phyloP scores from a whole-genome alignment of 2,113 vertebrate species.

The Epinephelus moara region DNA sequence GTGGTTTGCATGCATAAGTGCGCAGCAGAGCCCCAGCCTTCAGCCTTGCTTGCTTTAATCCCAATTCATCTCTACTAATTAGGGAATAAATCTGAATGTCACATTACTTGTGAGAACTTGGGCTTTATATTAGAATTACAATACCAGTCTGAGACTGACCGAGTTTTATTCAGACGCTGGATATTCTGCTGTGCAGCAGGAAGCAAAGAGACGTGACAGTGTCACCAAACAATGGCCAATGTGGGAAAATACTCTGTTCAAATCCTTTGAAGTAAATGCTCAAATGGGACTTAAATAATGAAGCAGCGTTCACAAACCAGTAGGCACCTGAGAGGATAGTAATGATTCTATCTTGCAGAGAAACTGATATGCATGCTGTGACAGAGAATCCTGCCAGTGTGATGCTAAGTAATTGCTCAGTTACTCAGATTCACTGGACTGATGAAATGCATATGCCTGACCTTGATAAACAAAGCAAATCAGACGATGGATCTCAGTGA shows the following conservation, averaged over 20 bases:
- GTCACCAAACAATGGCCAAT: background rate
- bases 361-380: conserved; percentile 45
- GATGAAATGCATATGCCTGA: conserved; percentile 39
- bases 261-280: background rate
- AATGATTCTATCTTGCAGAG: conserved; percentile 48
- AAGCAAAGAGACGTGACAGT: background rate
- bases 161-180: background rate
- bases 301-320: conserved; percentile 22
- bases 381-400: conserved; percentile 31
- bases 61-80: conserved; percentile 58
- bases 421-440: conserved; percentile 30
- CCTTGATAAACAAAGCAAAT: conserved; percentile 43
- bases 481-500: background rate
- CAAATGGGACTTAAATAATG: conserved; percentile 24
- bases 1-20: conserved; percentile 28
- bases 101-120: conserved; percentile 23
- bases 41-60: conserved; percentile 29
- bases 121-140: conserved; percentile 10
- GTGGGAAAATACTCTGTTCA: background rate
- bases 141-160: background rate
- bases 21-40: background rate
- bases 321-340: conserved; percentile 26
- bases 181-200: background rate
- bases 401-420: conserved; percentile 13
- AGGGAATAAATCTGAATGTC: conserved; percentile 42